Evolutionary conservation across 2,888 invertebrate genomes (phyloP), one percentile per base, ranked within the genome.

Genomic region (Diarsia rubi): DNA sequence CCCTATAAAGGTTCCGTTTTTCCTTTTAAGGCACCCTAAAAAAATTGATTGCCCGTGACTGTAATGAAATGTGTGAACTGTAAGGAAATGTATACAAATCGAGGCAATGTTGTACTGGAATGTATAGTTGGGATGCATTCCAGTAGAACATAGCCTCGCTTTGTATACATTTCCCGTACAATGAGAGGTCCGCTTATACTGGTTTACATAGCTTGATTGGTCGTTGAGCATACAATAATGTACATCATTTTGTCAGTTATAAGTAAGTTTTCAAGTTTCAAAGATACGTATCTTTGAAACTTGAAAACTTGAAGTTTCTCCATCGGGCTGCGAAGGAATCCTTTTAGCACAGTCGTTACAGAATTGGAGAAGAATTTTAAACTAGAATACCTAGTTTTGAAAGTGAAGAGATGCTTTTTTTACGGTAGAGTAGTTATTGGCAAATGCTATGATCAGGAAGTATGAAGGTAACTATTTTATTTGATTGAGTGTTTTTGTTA

Each of bases 301-400:
- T 54, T 14, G 16, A 54, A 6, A 24, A 54, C 54, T 24, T 37
- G 21, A 60, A 60, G 21, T 37, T 59, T 31, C 59, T 31, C 37
- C 59, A 37, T 37, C 37, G 59, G 11, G 11, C 59, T 37, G 59
- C 59, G 37, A 60, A 60, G 31, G 11, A 31, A 60, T 21, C 11
- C 31, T 37, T 37, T 37, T 37, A 21, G 59, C 19, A 59, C 59
- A 31, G 21, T 37, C 54, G 59, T 37, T 60, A 21, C 59, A 5
- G 37, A 60, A 60, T 60, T 37, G 59, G 11, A 60, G 59, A 60
- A 37, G 31, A 60, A 60, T 60, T 37, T 60, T 60, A 37, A 60
- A 60, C 59, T 60, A 54, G 24, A 6, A 14, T 45, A 45, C 4
- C 52, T 12, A 60, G 60, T 60, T 59, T 37, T 21, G 37, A 60